These are phyloP conservation scores for Gandaritis pyraliata DNA, from an alignment of 2,888 invertebrate genomes.

Conservation along the genomic window DNA sequence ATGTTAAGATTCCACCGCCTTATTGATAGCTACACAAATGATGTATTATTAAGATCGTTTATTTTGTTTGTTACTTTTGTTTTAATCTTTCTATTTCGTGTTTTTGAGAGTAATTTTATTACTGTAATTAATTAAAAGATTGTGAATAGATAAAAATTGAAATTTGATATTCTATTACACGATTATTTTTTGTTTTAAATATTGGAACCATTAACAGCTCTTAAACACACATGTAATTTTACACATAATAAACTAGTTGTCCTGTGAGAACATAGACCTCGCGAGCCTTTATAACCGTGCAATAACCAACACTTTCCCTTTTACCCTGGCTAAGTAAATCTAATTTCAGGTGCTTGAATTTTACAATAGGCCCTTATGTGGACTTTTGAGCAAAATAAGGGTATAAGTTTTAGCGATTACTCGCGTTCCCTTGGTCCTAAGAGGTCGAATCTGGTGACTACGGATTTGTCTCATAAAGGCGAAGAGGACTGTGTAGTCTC, in stretches of 20 bases:
- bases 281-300: too few relatives aligned
- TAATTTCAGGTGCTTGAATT: too few relatives aligned
- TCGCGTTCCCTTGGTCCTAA: too few relatives aligned
- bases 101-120: conserved; percentile 59
- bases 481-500: too few relatives aligned
- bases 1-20: conserved; percentile 78
- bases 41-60: conserved; percentile 75
- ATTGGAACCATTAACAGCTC: conserved; percentile 35
- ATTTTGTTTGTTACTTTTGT: conserved; percentile 62
- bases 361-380: too few relatives aligned
- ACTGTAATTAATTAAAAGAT: conserved; percentile 57
- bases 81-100: conserved; percentile 53
- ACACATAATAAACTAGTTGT: conserved; percentile 37
- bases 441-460: too few relatives aligned
- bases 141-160: conserved; percentile 57
- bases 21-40: conserved; percentile 82
- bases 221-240: conserved; percentile 35
- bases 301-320: too few relatives aligned
- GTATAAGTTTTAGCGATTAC: too few relatives aligned
- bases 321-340: too few relatives aligned
- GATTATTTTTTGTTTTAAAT: conserved; percentile 31
- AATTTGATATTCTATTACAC: conserved; percentile 49
- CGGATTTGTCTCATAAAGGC: too few relatives aligned
- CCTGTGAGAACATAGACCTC: too few relatives aligned
- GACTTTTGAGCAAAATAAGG: too few relatives aligned